phyloP scores from a whole-genome alignment of 2,888 invertebrate genomes.

The Sipha maydis region DNA sequence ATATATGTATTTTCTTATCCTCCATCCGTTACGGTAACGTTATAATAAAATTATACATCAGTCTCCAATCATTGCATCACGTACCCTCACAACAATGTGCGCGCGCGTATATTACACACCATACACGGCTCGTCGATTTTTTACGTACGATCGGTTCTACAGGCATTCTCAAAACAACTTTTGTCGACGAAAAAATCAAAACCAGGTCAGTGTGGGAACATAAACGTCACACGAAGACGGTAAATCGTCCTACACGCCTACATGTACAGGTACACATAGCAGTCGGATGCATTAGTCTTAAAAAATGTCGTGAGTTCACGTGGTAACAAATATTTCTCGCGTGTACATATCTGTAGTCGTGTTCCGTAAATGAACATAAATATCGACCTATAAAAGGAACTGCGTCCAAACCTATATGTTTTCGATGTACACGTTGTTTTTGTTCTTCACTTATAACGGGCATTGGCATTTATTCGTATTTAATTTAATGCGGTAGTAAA shows the following conservation, averaged over 20 bases:
- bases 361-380: not conserved
- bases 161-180: not conserved
- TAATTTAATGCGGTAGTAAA: not conserved
- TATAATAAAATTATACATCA: not conserved
- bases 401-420: too few species aligned
- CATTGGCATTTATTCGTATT: not conserved
- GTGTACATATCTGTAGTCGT: not conserved
- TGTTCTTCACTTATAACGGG: not conserved
- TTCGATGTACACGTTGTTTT: too few species aligned
- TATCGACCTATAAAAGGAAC: too few species aligned
- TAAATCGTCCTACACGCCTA: not conserved
- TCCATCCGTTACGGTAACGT: conserved; percentile 36
- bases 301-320: not conserved
- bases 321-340: not conserved
- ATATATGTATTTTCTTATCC: not conserved
- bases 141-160: not conserved
- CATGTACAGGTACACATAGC: too few species aligned
- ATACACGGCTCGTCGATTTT: conserved; percentile 51
- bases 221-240: not conserved
- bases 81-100: not conserved
- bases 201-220: not conserved
- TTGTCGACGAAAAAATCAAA: not conserved
- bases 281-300: not conserved
- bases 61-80: not conserved
- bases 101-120: conserved; percentile 27